Evolutionary conservation across 2,113 vertebrate genomes (phyloP), one percentile per base, ranked within the genome.

Genomic region (Fregata magnificens): DNA sequence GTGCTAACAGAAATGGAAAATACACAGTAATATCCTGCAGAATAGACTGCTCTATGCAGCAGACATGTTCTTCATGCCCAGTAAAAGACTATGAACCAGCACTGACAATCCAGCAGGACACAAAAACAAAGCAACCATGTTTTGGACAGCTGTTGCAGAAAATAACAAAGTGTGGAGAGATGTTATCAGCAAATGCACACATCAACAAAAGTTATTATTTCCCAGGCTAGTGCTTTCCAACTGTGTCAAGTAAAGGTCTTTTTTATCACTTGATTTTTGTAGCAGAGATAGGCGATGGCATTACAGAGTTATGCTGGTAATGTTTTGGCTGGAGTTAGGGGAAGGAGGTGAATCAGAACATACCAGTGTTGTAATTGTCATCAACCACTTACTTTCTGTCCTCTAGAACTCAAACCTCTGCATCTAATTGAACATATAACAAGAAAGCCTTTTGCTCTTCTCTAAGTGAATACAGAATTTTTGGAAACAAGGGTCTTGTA

Each of bases 81-180:
- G 26, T 88, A 82, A 80, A 86, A 97, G 76, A 81, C 83, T 79
- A 86, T 52, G 69, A 94, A 84, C 45, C 58, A 59, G 66, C 53
- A 73, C 61, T 86, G 52, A 88, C 77, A 55, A 83, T 88, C 72
- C 94, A 95, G 95, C 90, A 96, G 70, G 44, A 77, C 86, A 82
- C 40, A 85, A 93, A 96, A 95, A 21, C 83, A 89, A 96, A 90
- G 65, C 77, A 74, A 93, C 79, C 34, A 2, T 61, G 65, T 67
- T 93, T 88, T 53, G 65, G 82, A 95, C 59, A 79, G 76, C 93
- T 96, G 67, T 66, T 94, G 66, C 50, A 97, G 89, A 85, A 97
- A 96, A 97, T 85, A 79, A 80, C 62, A 12, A 94, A 96, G 79
- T 42, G 63, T 73, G 56, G 65, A 93, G 72, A 78, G 84, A 82